Percentiles rank a stretch among this genome's conserved stretches.
These are phyloP conservation scores for Timandra comae DNA, from an alignment of 2,888 invertebrate species.

Conservation along the genomic window DNA sequence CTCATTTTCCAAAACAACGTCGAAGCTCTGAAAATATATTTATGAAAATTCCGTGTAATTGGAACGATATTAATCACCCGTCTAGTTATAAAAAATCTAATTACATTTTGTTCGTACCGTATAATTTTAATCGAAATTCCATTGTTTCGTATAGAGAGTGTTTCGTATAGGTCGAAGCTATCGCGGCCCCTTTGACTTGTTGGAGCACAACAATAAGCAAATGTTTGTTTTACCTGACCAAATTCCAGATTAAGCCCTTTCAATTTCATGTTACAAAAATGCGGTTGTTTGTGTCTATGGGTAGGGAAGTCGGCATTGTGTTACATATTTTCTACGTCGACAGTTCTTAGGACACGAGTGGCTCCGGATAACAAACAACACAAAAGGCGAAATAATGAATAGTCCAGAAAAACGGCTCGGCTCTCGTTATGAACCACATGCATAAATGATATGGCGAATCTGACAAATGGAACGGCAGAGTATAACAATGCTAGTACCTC, in stretches of 20 bases:
- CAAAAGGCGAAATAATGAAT: conserved; percentile 71
- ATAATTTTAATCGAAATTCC: conserved; percentile 9
- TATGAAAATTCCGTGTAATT: too few relatives aligned
- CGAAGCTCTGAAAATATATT: conserved; percentile 2
- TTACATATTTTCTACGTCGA: conserved; percentile 45
- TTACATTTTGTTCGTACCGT: not conserved
- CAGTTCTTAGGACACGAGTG: conserved; percentile 52
- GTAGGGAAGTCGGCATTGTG: conserved; percentile 45
- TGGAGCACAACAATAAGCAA: conserved; percentile 43
- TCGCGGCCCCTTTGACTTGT: conserved; percentile 27
- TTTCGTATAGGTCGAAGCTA: conserved; percentile 15
- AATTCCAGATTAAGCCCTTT: conserved; percentile 61
- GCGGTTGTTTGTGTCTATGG: conserved; percentile 56
- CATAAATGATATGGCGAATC: conserved; percentile 75
- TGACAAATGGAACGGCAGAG: conserved; percentile 75
- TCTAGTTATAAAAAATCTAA: conserved; percentile 1
- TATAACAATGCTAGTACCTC: conserved; percentile 74
- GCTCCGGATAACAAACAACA: conserved; percentile 58
- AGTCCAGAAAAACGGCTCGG: conserved; percentile 66
- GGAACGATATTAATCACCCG: conserved; percentile 2
- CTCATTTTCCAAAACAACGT: conserved; percentile 12
- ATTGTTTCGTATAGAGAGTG: conserved; percentile 7
- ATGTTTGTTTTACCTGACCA: conserved; percentile 61
- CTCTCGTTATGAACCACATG: conserved; percentile 70
- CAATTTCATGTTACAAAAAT: conserved; percentile 59